A percentile compares a stretch with the other conserved stretches of the same genome.
These are phyloP conservation scores for Glaucopsyche alexis DNA, from an alignment of 2,888 invertebrate genomes.

Conservation along the genomic window DNA sequence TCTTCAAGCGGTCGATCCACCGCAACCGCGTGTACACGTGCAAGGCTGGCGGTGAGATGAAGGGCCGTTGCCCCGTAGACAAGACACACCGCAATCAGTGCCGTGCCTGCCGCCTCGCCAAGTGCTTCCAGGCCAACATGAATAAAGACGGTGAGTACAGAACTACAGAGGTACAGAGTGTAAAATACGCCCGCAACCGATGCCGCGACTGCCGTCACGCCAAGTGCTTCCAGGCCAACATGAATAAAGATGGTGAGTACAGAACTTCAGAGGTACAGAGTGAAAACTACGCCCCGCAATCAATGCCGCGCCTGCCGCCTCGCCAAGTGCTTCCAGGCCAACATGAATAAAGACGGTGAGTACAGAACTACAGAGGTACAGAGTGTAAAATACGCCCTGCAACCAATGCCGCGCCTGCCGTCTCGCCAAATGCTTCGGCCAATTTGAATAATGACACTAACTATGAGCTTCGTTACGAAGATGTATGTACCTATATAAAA, in stretches of 20 bases:
- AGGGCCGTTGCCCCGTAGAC: slow-evolving; percentile 96
- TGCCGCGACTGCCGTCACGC: slow-evolving; percentile 95
- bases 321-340: slow-evolving; percentile 96
- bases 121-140: slow-evolving; percentile 98
- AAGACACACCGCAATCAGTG: slow-evolving; percentile 98
- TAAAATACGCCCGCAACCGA: no score
- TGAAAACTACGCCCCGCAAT: slow-evolving; percentile 98
- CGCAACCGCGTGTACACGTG: slow-evolving; percentile 97
- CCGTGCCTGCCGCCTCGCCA: slow-evolving; percentile 95
- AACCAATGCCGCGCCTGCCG: slow-evolving; percentile 98
- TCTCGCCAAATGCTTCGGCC: slow-evolving; percentile 95
- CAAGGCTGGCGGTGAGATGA: slow-evolving; percentile 95
- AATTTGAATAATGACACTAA: slow-evolving; percentile 93
- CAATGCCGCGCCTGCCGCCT: slow-evolving; percentile 97
- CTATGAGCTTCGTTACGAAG: slow-evolving; percentile 50
- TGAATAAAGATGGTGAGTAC: not conserved
- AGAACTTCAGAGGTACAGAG: slow-evolving; percentile 49
- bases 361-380: no score
- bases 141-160: slow-evolving; percentile 95
- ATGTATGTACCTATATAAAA: no score
- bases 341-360: slow-evolving; percentile 87
- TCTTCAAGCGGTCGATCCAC: slow-evolving; percentile 98
- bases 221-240: slow-evolving; percentile 95
- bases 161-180: slow-evolving; percentile 88
- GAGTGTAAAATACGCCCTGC: slow-evolving; percentile 97